Evolutionary conservation across 2,797 vertebrate genomes (phyloP), one percentile per base, ranked within the genome.

Genomic region (Cryptoblepharus egeriae): DNA sequence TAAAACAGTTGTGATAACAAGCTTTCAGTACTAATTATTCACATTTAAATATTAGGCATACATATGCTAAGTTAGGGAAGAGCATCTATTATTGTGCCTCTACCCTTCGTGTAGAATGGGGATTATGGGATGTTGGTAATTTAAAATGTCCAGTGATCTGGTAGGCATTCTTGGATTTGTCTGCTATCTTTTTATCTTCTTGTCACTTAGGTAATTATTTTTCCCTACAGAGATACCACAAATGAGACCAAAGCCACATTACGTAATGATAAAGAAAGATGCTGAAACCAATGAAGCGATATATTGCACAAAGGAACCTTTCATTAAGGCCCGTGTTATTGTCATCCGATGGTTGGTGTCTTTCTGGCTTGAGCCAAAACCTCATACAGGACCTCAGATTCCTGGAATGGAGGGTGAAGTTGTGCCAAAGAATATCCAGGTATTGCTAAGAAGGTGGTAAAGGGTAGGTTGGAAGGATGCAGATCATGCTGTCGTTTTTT

Each of bases 401-500:
- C 98, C 98, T 90, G 98, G 99, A 84, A 97, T 97, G 84, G 98
- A 99, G 94, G 98, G 98, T 89, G 99, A 99, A 96, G 97, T 94
- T 55, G 95, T 99, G 91, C 99, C 98, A 95, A 99, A 99, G 96
- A 99, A 98, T 95, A 98, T 99, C 94, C 98, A 99, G 98, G 98
- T 99, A 96, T 90, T 86, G 79, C 3, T 3, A 89, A 79, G 24
- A 61, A 84, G 39, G 52, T n/a, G 52, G 22, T 68, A 22, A 37
- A 39, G 18, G 20, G 5, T 69, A 16, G 39, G 22, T 67, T 42
- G 28, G 24, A 58, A 61, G 37, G 74, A 70, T 28, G 22, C n/a
- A 32, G 1, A 58, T 55, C 10, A 2, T 79, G 22, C 7, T 65
- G 20, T 58, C 26, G 24, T 37, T 26, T 42, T 49, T 11, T 69